phyloP scores from a whole-genome alignment of 2,888 invertebrate genomes.

The Sminthurides aquaticus region DNA sequence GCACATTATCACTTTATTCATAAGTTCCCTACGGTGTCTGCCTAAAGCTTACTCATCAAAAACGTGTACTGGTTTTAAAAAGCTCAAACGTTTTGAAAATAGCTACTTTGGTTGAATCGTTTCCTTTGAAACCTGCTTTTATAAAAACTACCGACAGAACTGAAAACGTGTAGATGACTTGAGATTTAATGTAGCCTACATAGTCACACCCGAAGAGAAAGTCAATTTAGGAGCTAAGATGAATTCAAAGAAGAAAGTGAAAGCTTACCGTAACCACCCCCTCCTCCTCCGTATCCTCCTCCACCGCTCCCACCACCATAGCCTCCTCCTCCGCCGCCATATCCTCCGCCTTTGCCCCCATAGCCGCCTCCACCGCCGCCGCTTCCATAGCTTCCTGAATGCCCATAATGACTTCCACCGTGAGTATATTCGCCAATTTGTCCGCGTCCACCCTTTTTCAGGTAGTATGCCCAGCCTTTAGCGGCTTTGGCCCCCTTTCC shows the following conservation, averaged over 20 bases:
- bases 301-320: conserved; percentile 12
- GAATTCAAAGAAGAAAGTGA: background rate
- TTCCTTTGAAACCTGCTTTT: no score
- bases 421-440: background rate
- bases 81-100: no score
- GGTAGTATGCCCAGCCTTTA: conserved; percentile 9
- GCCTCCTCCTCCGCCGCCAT: background rate
- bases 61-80: no score
- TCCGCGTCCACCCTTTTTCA: conserved; percentile 8
- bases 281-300: conserved; percentile 13
- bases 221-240: no score
- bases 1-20: no score
- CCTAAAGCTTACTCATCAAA: no score
- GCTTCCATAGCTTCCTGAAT: background rate
- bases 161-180: no score
- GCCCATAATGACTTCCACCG: background rate
- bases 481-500: conserved; percentile 8
- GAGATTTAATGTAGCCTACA: no score
- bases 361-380: conserved; percentile 15
- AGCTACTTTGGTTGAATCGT: no score
- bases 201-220: no score
- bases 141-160: no score
- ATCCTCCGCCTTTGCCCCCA: background rate
- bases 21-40: no score
- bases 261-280: conserved; percentile 1